phyloP scores from a whole-genome alignment of 2,797 vertebrate genomes.

The Tapirus indicus region DNA sequence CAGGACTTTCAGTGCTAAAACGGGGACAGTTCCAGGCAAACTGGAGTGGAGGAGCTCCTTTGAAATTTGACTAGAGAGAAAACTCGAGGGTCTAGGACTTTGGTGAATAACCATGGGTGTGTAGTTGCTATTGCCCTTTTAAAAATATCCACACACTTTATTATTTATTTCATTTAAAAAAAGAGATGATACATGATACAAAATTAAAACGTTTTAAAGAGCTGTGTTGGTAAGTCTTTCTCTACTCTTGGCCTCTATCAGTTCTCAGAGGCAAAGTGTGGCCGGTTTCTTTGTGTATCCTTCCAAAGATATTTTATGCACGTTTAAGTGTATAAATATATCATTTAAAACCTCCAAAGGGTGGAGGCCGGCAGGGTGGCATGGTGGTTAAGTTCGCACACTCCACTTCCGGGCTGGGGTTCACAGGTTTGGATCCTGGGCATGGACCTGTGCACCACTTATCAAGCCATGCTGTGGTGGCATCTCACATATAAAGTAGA shows the following conservation, averaged over 20 bases:
- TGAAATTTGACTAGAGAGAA: neutral
- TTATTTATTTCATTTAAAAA: neutral
- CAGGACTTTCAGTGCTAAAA: neutral
- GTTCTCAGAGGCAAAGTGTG: neutral
- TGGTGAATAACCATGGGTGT: neutral
- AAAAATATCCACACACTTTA: neutral
- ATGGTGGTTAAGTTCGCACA: too few species aligned
- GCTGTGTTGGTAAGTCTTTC: neutral
- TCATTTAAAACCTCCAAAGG: neutral
- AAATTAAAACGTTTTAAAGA: slow-evolving; percentile 2
- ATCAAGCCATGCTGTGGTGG: too few species aligned
- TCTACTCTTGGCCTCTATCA: neutral
- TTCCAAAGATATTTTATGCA: slow-evolving; percentile 12
- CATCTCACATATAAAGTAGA: too few species aligned
- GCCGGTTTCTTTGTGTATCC: neutral
- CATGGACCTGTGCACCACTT: too few species aligned
- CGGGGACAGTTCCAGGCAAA: neutral
- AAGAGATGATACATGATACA: neutral
- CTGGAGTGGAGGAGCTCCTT: neutral
- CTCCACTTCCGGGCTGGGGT: too few species aligned
- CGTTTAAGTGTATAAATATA: neutral
- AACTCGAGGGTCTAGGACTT: neutral
- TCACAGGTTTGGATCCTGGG: too few species aligned
- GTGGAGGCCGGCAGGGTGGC: too few species aligned
- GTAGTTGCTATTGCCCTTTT: neutral